Conservation (phyloP, 1,140 invertebrate species). For the Macrocentrus cingulum region DNA sequence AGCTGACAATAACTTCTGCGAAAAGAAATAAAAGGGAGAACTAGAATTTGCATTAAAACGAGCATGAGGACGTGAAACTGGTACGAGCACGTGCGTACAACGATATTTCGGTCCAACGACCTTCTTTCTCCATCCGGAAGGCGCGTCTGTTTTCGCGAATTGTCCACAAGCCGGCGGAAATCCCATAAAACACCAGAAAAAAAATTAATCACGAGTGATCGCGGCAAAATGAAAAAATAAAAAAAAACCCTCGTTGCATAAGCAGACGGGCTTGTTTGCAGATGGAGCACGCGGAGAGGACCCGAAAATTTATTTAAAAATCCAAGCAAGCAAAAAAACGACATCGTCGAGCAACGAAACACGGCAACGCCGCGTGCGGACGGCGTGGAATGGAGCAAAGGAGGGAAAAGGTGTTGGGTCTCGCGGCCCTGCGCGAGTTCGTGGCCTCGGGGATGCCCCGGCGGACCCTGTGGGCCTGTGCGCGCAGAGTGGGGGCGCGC, state of each 20-base stretch:
- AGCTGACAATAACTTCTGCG: conserved; percentile 46
- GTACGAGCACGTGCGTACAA: conserved; percentile 41
- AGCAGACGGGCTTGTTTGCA: conserved; percentile 10
- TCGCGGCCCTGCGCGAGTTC: conserved; percentile 37
- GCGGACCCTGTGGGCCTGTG: neutral
- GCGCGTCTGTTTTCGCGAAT: conserved; percentile 15
- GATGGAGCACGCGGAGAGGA: conserved; percentile 10
- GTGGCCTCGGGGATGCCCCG: conserved; percentile 38
- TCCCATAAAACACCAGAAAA: neutral
- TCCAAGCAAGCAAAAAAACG: neutral
- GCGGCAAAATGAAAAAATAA: neutral
- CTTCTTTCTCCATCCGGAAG: conserved; percentile 34
- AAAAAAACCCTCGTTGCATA: neutral
- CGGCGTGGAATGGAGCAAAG: conserved; percentile 26
- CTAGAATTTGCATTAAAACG: too few species aligned
- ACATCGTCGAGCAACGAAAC: conserved; percentile 22
- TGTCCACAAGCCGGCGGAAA: neutral
- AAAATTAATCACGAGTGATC: neutral
- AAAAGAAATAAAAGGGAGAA: conserved; percentile 53
- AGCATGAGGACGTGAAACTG: conserved; percentile 22
- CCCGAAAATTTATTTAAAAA: conserved; percentile 24
- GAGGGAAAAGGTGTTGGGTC: conserved; percentile 22
- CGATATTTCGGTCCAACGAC: conserved; percentile 52
- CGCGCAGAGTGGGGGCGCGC: neutral
- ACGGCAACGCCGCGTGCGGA: conserved; percentile 32